Conservation (phyloP, 92 coral and sea anemone genomes). For the Isaurus tuberculatus region DNA sequence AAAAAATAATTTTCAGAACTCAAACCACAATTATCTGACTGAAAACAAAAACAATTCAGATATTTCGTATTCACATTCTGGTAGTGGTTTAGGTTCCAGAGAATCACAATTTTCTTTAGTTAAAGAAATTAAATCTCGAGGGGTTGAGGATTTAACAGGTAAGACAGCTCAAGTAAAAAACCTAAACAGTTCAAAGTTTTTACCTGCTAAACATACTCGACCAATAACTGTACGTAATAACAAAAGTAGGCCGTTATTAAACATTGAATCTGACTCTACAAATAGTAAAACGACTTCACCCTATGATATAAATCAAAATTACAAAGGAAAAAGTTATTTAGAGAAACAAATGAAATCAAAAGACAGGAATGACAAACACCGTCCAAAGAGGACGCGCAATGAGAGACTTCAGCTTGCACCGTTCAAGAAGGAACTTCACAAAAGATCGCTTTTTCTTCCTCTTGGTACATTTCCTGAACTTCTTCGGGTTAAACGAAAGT, state of each 20-base stretch:
- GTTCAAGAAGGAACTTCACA: neutral
- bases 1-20: neutral
- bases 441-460: slow-evolving; percentile 21
- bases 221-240: neutral
- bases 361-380: neutral
- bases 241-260: neutral
- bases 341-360: neutral
- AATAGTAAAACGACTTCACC: neutral
- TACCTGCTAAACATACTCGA: too few species aligned
- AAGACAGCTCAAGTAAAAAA: neutral
- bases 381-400: neutral
- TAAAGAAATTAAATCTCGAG: too few species aligned
- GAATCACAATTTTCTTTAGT: too few species aligned
- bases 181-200: neutral
- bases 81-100: neutral
- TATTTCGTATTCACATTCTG: neutral
- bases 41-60: neutral
- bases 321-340: neutral
- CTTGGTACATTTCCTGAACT: slow-evolving; percentile 22
- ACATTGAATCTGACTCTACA: neutral
- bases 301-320: neutral
- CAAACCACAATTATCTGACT: neutral
- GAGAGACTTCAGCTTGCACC: neutral
- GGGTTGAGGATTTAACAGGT: neutral
- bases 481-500: slow-evolving; percentile 39